Evolutionary conservation across 2,888 invertebrate species (phyloP), one percentile per base, ranked within the genome.

Genomic region (Abrostola tripartita): DNA sequence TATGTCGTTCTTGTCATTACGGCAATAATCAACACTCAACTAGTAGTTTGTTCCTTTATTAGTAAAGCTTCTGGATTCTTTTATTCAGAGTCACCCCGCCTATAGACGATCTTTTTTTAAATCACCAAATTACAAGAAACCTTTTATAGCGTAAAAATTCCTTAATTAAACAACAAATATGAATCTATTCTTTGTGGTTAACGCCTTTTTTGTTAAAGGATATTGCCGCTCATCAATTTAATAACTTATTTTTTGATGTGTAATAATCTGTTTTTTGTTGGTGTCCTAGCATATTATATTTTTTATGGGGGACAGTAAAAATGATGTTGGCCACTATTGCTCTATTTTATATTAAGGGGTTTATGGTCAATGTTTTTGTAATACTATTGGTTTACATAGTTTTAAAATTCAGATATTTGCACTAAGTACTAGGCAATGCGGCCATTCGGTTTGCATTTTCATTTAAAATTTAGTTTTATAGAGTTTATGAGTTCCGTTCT

Each of bases 101-200:
- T 58, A 63, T 42, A 63, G 47, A 59, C 61, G 62, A 61, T 69
- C 71, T 81, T 79, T 72, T 73, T 56, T 24, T 24, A 14, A 47
- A 14, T 24, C 35, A 68, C 63, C 62, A 71, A 86, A 88, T 89
- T 88, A 87, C 80, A 85, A 84, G 75, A 83, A 83, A 79, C 84
- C 85, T 85, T 85, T 90, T 91, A 92, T 88, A 90, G 88, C 90
- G 92, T 91, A 88, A 92, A 91, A 91, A 90, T 88, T 85, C 85
- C 81, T 91, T 92, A 92, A 92, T 92, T 92, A 92, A 91, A 92
- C 90, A 90, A 79, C 88, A 90, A 92, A 90, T 89, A 90, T 85
- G 85, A 87, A 84, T 86, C 86, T 79, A 87, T 91, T 90, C 87
- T 88, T 88, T 78, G 86, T 85, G 88, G 88, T 90, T 89, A 90